Conservation (phyloP, 2,888 invertebrate genomes). For the Trissoscelio sp. region DNA sequence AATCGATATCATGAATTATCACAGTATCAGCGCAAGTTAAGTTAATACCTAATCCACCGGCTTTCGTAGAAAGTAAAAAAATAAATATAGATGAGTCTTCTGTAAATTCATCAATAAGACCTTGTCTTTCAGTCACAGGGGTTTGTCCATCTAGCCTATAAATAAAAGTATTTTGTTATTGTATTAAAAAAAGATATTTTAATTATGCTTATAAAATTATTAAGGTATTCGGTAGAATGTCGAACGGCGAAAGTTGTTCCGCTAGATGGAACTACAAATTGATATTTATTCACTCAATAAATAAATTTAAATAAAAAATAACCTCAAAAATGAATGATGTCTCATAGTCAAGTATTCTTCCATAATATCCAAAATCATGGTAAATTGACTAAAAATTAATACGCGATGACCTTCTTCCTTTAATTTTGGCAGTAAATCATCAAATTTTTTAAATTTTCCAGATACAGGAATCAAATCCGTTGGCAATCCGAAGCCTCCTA, state of each 20-base stretch:
- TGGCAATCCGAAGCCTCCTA: constrained; percentile 87
- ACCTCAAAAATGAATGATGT: constrained; percentile 88
- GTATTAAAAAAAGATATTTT: neutral
- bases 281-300: too few species aligned
- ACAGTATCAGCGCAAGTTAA: constrained; percentile 97
- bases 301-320: constrained; percentile 31
- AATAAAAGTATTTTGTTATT: neutral
- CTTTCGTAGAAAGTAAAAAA: constrained; percentile 95
- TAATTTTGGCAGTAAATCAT: constrained; percentile 89
- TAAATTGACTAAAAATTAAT: constrained; percentile 98
- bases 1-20: constrained; percentile 98
- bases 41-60: constrained; percentile 98
- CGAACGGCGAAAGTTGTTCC: too few species aligned
- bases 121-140: constrained; percentile 93
- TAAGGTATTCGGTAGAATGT: too few species aligned
- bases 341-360: constrained; percentile 93
- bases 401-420: constrained; percentile 91
- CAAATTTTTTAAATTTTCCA: constrained; percentile 93
- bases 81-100: constrained; percentile 91
- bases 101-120: constrained; percentile 95
- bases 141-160: constrained; percentile 94
- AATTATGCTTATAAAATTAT: too few species aligned
- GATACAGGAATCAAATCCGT: constrained; percentile 90
- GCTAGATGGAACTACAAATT: too few species aligned
- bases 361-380: constrained; percentile 96